Percentiles rank a stretch among this genome's conserved stretches.
phyloP scores from a whole-genome alignment of 2,888 invertebrate species.

The Plemyria rubiginata region DNA sequence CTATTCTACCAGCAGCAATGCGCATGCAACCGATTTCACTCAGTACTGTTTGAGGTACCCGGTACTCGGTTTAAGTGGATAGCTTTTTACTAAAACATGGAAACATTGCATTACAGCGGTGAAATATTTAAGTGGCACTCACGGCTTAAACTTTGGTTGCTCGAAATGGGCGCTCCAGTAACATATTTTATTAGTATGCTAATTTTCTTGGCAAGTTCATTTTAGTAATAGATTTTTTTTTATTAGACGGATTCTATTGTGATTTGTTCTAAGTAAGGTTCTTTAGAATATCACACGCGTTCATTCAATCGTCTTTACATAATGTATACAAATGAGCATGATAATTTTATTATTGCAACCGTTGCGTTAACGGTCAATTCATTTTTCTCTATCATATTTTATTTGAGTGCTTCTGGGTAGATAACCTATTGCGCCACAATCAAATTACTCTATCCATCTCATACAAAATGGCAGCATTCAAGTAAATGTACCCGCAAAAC shows the following conservation, averaged over 20 bases:
- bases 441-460: constrained; percentile 8
- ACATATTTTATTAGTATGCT: constrained; percentile 11
- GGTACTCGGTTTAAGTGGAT: constrained; percentile 25
- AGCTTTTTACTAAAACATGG: constrained; percentile 35
- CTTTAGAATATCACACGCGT: too few species aligned
- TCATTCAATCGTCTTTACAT: too few species aligned
- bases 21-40: too few species aligned
- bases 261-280: too few species aligned
- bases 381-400: neutral
- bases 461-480: constrained; percentile 33
- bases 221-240: too few species aligned
- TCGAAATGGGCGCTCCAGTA: constrained; percentile 9
- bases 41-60: constrained; percentile 15
- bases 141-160: constrained; percentile 17
- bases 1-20: too few species aligned
- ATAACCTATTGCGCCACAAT: constrained; percentile 15
- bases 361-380: too few species aligned
- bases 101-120: constrained; percentile 27
- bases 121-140: constrained; percentile 30
- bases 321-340: too few species aligned
- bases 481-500: constrained; percentile 44
- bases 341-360: too few species aligned
- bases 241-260: too few species aligned
- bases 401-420: constrained; percentile 1
- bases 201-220: neutral